Evolutionary conservation across 2,797 vertebrate genomes (phyloP).

Genomic region (Neoniphon sammara): DNA sequence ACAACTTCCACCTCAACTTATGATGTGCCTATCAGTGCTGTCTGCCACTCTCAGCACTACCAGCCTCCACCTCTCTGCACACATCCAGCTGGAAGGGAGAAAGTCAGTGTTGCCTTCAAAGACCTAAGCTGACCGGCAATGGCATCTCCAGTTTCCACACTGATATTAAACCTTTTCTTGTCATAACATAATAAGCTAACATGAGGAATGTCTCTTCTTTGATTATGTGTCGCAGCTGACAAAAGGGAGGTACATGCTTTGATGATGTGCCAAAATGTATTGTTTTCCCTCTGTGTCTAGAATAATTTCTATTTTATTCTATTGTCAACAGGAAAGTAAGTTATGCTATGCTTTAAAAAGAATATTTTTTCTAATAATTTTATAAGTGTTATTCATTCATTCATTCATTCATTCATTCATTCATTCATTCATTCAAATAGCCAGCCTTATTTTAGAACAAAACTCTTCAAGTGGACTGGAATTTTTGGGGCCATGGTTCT

Average conservation of each 20-base stretch:
- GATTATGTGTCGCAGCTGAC: constrained; percentile 64
- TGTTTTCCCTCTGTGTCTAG: constrained; percentile 58
- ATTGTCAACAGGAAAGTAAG: no score
- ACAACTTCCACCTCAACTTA: neutral
- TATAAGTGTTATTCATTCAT: no score
- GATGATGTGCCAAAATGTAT: constrained; percentile 24
- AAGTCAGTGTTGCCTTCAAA: neutral
- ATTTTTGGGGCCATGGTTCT: no score
- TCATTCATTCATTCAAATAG: no score
- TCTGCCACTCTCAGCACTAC: neutral
- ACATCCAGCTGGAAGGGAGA: neutral
- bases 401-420: no score
- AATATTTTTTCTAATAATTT: no score
- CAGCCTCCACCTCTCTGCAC: neutral
- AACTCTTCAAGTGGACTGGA: no score
- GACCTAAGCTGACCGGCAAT: neutral
- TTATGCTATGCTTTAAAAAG: no score
- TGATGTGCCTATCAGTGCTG: neutral
- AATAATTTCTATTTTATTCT: no score
- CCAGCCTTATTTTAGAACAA: no score
- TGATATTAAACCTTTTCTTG: neutral
- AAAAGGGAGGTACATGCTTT: constrained; percentile 56
- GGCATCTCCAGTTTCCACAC: neutral
- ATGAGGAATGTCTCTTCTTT: constrained; percentile 44
- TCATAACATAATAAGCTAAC: constrained; percentile 21